These are phyloP conservation scores for Conistra vaccinii DNA, from an alignment of 2,888 invertebrate species.

Conservation along the genomic window DNA sequence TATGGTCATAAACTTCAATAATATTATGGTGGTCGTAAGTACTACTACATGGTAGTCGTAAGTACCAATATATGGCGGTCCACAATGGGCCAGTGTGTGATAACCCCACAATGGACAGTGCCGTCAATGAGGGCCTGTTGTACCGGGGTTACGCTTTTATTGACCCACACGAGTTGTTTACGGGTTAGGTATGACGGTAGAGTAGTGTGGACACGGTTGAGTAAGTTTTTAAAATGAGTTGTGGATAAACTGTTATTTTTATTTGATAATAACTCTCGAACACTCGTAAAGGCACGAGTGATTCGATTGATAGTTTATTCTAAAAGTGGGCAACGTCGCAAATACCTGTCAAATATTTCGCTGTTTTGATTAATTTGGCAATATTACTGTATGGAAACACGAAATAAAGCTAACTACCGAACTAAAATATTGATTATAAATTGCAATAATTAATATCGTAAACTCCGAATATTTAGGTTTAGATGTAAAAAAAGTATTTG, in stretches of 20 bases:
- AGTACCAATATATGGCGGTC: slow-evolving; percentile 30
- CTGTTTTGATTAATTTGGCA: too few species aligned
- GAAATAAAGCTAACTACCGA: too few species aligned
- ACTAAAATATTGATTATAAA: too few species aligned
- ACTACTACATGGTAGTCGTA: slow-evolving; percentile 29
- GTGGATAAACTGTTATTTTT: not conserved
- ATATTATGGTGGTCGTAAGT: slow-evolving; percentile 22
- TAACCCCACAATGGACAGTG: slow-evolving; percentile 62
- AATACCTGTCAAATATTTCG: too few species aligned
- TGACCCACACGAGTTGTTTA: slow-evolving; percentile 70
- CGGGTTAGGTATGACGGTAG: slow-evolving; percentile 59
- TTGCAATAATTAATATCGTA: too few species aligned
- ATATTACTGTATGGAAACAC: too few species aligned
- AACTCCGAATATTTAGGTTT: too few species aligned
- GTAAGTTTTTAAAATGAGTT: slow-evolving; percentile 3
- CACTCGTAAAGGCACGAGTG: not conserved
- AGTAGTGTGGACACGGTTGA: slow-evolving; percentile 56
- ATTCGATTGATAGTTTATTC: too few species aligned
- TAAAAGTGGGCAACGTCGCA: too few species aligned
- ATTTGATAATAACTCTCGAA: not conserved
- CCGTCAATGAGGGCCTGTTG: slow-evolving; percentile 65
- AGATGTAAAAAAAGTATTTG: too few species aligned
- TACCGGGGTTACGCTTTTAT: slow-evolving; percentile 73
- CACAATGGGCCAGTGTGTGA: slow-evolving; percentile 58
- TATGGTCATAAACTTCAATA: slow-evolving; percentile 39